These are phyloP conservation scores for Margarornis squamiger DNA, from an alignment of 2,797 vertebrate genomes.

Conservation along the genomic window DNA sequence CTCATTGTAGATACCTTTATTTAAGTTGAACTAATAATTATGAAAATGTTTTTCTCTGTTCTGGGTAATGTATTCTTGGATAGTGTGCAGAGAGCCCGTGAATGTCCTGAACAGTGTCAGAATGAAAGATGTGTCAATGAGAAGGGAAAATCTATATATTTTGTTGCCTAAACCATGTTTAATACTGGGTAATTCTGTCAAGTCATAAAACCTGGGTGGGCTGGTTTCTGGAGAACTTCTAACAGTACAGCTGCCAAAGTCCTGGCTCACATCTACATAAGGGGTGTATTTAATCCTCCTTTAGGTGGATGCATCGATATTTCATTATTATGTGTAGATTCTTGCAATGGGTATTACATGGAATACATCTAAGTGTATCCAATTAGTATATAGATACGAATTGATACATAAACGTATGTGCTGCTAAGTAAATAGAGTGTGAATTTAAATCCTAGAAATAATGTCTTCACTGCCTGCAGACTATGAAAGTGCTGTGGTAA, in stretches of 20 bases:
- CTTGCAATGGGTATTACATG: background rate
- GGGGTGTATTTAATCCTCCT: constrained; percentile 14
- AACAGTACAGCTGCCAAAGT: constrained; percentile 4
- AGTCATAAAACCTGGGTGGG: constrained; percentile 70
- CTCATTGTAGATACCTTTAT: background rate
- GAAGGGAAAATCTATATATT: background rate
- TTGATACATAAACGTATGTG: background rate
- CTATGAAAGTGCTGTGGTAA: background rate
- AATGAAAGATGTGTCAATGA: constrained; percentile 10
- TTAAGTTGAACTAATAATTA: background rate
- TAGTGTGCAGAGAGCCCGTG: background rate
- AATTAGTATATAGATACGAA: background rate
- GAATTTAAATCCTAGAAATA: background rate
- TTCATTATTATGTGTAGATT: background rate
- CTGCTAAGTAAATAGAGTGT: background rate
- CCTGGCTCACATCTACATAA: constrained; percentile 15
- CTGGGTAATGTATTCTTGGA: background rate
- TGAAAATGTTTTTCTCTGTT: background rate
- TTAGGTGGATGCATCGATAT: constrained; percentile 1
- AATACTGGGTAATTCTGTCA: constrained; percentile 40
- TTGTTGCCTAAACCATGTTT: background rate
- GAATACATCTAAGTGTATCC: background rate
- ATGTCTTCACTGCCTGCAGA: background rate
- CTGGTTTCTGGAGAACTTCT: constrained; percentile 60
- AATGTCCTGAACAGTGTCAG: background rate